These are phyloP conservation scores for Drosophila pruinosa DNA, from an alignment of 1,140 invertebrate genomes.

Conservation along the genomic window DNA sequence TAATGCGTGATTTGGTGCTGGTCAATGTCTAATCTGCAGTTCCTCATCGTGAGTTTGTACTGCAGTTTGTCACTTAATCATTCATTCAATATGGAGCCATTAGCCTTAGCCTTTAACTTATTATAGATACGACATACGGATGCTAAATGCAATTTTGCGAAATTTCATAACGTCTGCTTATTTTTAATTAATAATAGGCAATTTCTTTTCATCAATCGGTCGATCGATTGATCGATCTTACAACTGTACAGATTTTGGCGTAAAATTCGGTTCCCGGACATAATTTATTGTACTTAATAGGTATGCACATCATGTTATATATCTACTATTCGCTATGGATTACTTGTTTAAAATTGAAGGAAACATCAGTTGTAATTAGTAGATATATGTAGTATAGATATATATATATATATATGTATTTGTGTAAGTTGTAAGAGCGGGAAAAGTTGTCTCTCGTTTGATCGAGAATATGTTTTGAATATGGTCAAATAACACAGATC, in stretches of 20 bases:
- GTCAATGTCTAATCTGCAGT: slow-evolving; percentile 37
- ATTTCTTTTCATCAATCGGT: not conserved
- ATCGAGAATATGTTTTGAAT: not conserved
- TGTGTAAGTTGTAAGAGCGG: slow-evolving; percentile 1
- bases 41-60: slow-evolving; percentile 54
- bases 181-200: slow-evolving; percentile 14
- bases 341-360: slow-evolving; percentile 48
- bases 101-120: slow-evolving; percentile 36
- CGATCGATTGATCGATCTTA: not conserved
- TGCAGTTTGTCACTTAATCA: slow-evolving; percentile 46
- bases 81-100: not conserved
- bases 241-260: slow-evolving; percentile 18
- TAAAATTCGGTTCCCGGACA: slow-evolving; percentile 30
- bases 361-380: slow-evolving; percentile 52
- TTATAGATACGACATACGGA: slow-evolving; percentile 6
- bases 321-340: slow-evolving; percentile 21
- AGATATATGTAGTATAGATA: slow-evolving; percentile 3
- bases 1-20: too few species aligned
- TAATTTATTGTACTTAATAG: slow-evolving; percentile 69
- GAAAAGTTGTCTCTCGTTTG: not conserved
- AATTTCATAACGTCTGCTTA: slow-evolving; percentile 11
- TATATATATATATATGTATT: not conserved
- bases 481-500: slow-evolving; percentile 60
- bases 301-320: slow-evolving; percentile 41
- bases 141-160: slow-evolving; percentile 4